Evolutionary conservation across 2,888 invertebrate species (phyloP).

Genomic region (Drosophila pegasa): DNA sequence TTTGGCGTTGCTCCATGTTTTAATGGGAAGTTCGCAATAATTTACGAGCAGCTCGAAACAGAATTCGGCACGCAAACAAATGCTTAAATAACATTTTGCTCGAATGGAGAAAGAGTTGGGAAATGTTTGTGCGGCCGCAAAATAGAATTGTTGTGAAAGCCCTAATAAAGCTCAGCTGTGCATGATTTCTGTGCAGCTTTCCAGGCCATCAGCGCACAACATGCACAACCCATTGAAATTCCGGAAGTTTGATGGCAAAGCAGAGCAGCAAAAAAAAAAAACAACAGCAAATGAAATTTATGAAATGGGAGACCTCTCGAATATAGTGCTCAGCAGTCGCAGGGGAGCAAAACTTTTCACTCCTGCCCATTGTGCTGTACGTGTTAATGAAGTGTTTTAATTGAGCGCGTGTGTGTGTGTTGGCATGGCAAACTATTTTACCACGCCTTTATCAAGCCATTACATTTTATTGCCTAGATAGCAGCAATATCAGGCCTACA

Average conservation of each 20-base stretch:
- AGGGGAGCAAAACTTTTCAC: slow-evolving; percentile 12
- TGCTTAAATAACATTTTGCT: slow-evolving; percentile 64
- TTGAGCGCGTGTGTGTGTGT: slow-evolving; percentile 33
- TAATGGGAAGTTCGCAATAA: slow-evolving; percentile 55
- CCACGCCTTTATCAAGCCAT: slow-evolving; percentile 20
- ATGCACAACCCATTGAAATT: slow-evolving; percentile 37
- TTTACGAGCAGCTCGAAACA: slow-evolving; percentile 41
- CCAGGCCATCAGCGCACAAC: slow-evolving; percentile 13
- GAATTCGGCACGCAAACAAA: slow-evolving; percentile 66
- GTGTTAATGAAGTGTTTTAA: slow-evolving; percentile 59
- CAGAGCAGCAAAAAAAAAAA: not conserved
- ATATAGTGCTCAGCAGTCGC: slow-evolving; percentile 6
- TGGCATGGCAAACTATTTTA: slow-evolving; percentile 11
- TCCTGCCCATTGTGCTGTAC: not conserved
- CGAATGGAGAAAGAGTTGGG: slow-evolving; percentile 11
- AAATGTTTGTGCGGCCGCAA: slow-evolving; percentile 21
- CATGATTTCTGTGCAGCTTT: slow-evolving; percentile 26
- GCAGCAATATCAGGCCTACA: not conserved
- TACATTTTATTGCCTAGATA: slow-evolving; percentile 35
- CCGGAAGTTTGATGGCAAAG: slow-evolving; percentile 1
- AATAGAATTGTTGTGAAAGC: slow-evolving; percentile 3
- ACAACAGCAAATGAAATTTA: not conserved
- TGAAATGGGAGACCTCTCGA: not conserved
- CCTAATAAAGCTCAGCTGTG: slow-evolving; percentile 13
- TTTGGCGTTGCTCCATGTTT: slow-evolving; percentile 49